Evolutionary conservation across 1,140 invertebrate genomes (phyloP).

Genomic region (Lordiphosa mommai): DNA sequence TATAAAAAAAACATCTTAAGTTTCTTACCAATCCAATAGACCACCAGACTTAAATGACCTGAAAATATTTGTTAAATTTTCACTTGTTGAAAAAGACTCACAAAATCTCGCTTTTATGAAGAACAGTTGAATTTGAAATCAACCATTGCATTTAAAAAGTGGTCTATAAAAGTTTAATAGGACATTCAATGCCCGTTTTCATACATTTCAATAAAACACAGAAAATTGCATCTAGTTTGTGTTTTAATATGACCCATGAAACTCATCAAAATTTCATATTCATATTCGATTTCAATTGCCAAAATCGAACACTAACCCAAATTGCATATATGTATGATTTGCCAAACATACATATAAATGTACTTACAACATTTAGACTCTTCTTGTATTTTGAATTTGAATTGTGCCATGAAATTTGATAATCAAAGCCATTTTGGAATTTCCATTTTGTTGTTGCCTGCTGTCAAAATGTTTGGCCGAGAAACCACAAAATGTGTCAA

Average conservation of each 20-base stretch:
- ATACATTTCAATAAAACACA: background rate
- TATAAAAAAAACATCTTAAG: too few relatives aligned
- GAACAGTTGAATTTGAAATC: too few relatives aligned
- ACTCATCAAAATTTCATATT: conserved; percentile 5
- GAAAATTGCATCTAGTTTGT: background rate
- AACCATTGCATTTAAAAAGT: too few relatives aligned
- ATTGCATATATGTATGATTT: conserved; percentile 1
- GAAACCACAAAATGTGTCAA: conserved; percentile 62
- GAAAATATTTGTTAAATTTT: too few relatives aligned
- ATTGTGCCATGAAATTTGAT: conserved; percentile 1
- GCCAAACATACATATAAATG: background rate
- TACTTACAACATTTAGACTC: background rate
- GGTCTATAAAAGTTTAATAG: too few relatives aligned
- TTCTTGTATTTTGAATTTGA: too few relatives aligned
- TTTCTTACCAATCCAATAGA: too few relatives aligned
- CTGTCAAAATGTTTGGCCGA: conserved; percentile 63
- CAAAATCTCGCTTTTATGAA: too few relatives aligned
- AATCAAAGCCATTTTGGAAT: conserved; percentile 9
- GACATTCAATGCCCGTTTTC: too few relatives aligned
- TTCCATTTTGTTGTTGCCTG: conserved; percentile 12
- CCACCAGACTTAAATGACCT: too few relatives aligned
- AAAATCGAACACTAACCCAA: too few relatives aligned
- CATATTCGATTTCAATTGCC: conserved; percentile 4
- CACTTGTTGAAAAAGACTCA: too few relatives aligned
- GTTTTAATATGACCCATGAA: background rate